These are phyloP conservation scores for Rhegmatorhina hoffmannsi DNA, from an alignment of 2,113 vertebrate species.

Conservation along the genomic window DNA sequence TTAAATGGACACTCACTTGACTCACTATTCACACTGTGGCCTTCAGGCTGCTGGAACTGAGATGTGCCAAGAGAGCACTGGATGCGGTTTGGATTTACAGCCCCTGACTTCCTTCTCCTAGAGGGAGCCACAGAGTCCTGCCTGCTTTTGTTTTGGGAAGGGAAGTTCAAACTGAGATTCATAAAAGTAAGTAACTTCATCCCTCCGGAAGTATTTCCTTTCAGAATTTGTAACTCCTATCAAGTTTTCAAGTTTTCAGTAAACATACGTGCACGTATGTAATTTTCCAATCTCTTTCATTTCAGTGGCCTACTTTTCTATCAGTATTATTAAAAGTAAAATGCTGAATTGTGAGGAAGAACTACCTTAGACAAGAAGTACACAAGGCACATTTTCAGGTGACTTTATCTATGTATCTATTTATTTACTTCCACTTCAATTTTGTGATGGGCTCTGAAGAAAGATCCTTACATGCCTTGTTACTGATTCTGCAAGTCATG, in stretches of 20 bases:
- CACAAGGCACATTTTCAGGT: background rate
- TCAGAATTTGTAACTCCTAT: background rate
- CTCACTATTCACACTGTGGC: background rate
- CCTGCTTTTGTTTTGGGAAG: background rate
- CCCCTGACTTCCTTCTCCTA: background rate
- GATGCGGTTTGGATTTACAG: background rate
- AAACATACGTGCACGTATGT: background rate
- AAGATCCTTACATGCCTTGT: background rate
- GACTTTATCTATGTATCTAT: background rate
- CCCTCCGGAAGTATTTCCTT: background rate
- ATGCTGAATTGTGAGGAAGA: background rate
- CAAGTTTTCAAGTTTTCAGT: constrained; percentile 5
- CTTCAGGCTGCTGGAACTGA: background rate
- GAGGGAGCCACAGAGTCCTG: background rate
- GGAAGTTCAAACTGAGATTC: background rate
- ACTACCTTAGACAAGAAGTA: background rate
- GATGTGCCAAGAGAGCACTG: background rate
- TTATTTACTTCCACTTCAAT: background rate
- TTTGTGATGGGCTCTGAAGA: background rate
- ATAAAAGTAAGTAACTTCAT: background rate
- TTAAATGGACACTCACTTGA: background rate
- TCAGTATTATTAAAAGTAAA: background rate
- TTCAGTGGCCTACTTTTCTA: background rate
- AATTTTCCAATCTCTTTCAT: constrained; percentile 17
- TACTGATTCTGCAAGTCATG: background rate